phyloP scores from a whole-genome alignment of 1,140 invertebrate species.

The Papilio polyxenes region DNA sequence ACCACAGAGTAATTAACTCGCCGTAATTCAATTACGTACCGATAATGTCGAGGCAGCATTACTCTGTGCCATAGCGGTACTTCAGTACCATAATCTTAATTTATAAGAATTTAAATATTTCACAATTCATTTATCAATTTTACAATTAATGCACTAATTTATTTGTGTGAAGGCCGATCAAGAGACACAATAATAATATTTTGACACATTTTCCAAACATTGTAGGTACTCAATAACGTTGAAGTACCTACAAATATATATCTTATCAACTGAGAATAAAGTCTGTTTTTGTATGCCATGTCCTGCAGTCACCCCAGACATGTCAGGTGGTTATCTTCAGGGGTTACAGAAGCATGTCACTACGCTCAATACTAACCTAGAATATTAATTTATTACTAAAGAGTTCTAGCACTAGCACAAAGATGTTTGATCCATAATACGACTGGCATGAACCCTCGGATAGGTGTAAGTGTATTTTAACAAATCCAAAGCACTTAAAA shows the following conservation, averaged over 20 bases:
- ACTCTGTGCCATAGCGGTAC: neutral
- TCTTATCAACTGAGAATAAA: neutral
- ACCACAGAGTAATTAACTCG: conserved; percentile 29
- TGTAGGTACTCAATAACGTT: neutral
- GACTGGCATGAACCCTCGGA: neutral
- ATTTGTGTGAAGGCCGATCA: neutral
- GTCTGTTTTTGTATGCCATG: neutral
- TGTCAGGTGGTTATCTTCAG: conserved; percentile 27
- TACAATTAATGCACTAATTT: neutral
- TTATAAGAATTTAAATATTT: neutral
- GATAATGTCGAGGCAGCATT: conserved; percentile 24
- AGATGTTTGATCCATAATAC: neutral
- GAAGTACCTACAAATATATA: neutral
- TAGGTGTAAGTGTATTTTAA: neutral
- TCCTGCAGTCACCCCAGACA: neutral
- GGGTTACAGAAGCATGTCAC: conserved; percentile 30
- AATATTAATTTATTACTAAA: neutral
- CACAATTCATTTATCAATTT: neutral
- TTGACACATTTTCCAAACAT: neutral
- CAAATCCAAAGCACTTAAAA: neutral
- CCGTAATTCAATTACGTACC: conserved; percentile 23
- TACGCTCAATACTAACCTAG: conserved; percentile 4
- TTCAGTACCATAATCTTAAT: neutral
- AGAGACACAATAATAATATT: conserved; percentile 19
- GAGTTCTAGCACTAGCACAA: neutral